Percentiles rank a stretch among this genome's conserved stretches.
These are phyloP conservation scores for Anguilla pacifica DNA, from an alignment of 2,797 vertebrate species.

Conservation along the genomic window DNA sequence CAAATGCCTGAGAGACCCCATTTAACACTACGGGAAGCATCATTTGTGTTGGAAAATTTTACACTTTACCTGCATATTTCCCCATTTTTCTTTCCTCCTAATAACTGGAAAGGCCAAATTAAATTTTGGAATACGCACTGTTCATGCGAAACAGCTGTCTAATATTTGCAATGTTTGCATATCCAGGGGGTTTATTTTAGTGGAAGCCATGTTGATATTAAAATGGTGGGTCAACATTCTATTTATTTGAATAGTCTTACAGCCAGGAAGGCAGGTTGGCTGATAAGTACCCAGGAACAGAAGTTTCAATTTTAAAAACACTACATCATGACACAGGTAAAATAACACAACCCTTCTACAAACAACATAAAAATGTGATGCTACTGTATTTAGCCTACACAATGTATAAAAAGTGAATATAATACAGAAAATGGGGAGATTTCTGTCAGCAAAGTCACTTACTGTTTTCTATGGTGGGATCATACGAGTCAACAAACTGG, in stretches of 20 bases:
- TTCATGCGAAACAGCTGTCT: no score
- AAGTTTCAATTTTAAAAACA: background rate
- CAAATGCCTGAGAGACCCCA: background rate
- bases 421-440: background rate
- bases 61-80: background rate
- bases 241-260: background rate
- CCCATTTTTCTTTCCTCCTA: background rate
- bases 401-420: background rate
- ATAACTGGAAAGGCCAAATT: background rate
- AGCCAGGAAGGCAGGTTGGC: background rate
- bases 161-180: no score
- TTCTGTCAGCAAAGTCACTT: conserved; percentile 65
- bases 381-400: background rate
- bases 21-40: background rate
- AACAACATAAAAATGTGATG: background rate
- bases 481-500: conserved; percentile 98
- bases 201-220: no score
- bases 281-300: no score
- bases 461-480: conserved; percentile 99
- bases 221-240: background rate
- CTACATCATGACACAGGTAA: background rate
- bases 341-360: background rate
- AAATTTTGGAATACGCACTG: background rate
- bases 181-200: no score
- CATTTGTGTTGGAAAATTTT: background rate